A percentile compares a stretch with the other conserved stretches of the same genome.
These are phyloP conservation scores for Corythucha ciliata DNA, from an alignment of 2,888 invertebrate species.

Conservation along the genomic window DNA sequence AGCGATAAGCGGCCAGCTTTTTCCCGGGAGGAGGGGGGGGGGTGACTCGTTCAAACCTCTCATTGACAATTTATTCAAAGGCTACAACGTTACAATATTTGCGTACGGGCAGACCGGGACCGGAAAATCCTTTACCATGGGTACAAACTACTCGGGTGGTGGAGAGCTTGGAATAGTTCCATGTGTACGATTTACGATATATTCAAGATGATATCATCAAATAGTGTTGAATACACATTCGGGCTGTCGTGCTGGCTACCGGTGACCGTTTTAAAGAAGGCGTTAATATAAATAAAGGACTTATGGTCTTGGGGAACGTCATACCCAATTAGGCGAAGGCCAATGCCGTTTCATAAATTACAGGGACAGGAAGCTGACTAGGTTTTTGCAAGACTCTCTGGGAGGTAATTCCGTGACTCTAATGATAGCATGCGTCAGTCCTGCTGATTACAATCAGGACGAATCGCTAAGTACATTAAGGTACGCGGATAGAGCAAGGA, in stretches of 20 bases:
- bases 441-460: constrained; percentile 57
- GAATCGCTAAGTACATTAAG: constrained; percentile 49
- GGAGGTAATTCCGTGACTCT: constrained; percentile 92
- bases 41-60: constrained; percentile 61
- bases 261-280: constrained; percentile 84
- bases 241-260: constrained; percentile 47
- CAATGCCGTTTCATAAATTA: constrained; percentile 66
- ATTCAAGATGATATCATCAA: constrained; percentile 55
- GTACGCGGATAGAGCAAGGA: constrained; percentile 77
- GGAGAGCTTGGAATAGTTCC: constrained; percentile 76
- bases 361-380: constrained; percentile 83
- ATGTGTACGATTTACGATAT: constrained; percentile 71
- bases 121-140: constrained; percentile 91
- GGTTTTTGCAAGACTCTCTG: constrained; percentile 84
- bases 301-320: constrained; percentile 86
- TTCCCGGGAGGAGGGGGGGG: too few relatives aligned
- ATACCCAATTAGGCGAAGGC: constrained; percentile 78
- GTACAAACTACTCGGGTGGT: constrained; percentile 60
- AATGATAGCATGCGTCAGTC: constrained; percentile 93
- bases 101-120: constrained; percentile 95
- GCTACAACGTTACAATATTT: constrained; percentile 86
- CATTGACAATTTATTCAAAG: constrained; percentile 68
- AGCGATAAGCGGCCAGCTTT: too few relatives aligned
- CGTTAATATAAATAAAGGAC: constrained; percentile 82
- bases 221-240: constrained; percentile 42